Evolutionary conservation across 2,888 invertebrate genomes (phyloP).

Genomic region (Caenorhabditis zanzibari): DNA sequence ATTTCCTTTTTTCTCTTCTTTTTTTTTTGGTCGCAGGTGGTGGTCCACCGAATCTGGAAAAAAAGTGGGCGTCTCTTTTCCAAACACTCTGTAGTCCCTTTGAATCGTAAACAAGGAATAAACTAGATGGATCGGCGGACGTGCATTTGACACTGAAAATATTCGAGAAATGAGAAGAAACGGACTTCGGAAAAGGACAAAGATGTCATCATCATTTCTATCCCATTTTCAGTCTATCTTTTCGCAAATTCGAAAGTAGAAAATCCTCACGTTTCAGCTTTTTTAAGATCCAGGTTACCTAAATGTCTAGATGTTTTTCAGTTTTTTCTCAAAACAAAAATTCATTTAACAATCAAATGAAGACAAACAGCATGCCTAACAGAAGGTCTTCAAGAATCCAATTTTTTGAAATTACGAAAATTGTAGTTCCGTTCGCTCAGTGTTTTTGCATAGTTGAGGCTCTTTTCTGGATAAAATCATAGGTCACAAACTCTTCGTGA

Average conservation of each 20-base stretch:
- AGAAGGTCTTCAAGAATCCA: no score
- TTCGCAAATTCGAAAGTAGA: not conserved
- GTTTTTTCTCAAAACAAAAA: not conserved
- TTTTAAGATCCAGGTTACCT: no score
- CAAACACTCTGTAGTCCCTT: constrained; percentile 37
- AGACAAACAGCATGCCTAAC: no score
- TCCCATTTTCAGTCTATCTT: constrained; percentile 2
- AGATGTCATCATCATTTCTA: constrained; percentile 13
- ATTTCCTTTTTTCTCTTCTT: constrained; percentile 8
- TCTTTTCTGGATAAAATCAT: no score
- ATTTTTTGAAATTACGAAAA: no score
- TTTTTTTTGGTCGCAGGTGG: constrained; percentile 55
- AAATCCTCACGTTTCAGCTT: not conserved
- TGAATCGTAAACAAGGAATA: constrained; percentile 14
- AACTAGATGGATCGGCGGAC: constrained; percentile 13
- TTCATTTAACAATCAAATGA: no score
- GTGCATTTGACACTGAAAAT: constrained; percentile 39
- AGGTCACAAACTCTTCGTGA: not conserved
- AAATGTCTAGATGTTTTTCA: not conserved
- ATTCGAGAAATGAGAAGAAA: constrained; percentile 15
- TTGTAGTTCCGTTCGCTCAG: no score
- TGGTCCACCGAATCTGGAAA: constrained; percentile 9
- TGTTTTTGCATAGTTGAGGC: no score
- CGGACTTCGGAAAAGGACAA: not conserved
- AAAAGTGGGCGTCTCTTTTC: constrained; percentile 1